Percentiles rank a stretch among this genome's conserved stretches.
Evolutionary conservation across 2,888 invertebrate genomes (phyloP).

Genomic region (Drosophila sordidapex): DNA sequence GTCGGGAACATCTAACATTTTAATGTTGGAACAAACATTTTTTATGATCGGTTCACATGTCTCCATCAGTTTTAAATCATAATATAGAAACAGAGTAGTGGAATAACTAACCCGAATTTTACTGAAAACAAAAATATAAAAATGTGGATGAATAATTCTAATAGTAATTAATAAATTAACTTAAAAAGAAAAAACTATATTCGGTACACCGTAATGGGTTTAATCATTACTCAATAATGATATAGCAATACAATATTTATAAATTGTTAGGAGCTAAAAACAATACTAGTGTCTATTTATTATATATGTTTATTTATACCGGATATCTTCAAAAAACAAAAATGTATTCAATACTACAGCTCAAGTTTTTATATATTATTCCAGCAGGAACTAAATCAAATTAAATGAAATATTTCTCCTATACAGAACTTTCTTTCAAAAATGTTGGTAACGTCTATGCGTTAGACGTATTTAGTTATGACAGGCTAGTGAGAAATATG

Average conservation of each 20-base stretch:
- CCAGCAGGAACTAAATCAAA: neutral
- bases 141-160: neutral
- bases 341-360: neutral
- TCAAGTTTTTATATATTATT: neutral
- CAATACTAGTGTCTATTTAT: neutral
- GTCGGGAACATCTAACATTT: slow-evolving; percentile 87
- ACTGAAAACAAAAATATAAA: slow-evolving; percentile 58
- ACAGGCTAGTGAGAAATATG: neutral
- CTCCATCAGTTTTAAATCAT: slow-evolving; percentile 90
- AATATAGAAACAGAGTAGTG: slow-evolving; percentile 89
- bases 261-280: neutral
- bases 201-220: neutral
- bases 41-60: slow-evolving; percentile 90
- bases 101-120: slow-evolving; percentile 91
- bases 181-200: neutral
- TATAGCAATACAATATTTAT: too few species aligned
- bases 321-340: neutral
- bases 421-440: neutral
- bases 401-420: neutral
- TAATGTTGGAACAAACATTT: slow-evolving; percentile 91
- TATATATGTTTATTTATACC: neutral
- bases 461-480: neutral
- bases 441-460: neutral
- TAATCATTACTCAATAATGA: neutral
- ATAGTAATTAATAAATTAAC: neutral